phyloP scores from a whole-genome alignment of 2,797 vertebrate species.

The Scleropages formosus region DNA sequence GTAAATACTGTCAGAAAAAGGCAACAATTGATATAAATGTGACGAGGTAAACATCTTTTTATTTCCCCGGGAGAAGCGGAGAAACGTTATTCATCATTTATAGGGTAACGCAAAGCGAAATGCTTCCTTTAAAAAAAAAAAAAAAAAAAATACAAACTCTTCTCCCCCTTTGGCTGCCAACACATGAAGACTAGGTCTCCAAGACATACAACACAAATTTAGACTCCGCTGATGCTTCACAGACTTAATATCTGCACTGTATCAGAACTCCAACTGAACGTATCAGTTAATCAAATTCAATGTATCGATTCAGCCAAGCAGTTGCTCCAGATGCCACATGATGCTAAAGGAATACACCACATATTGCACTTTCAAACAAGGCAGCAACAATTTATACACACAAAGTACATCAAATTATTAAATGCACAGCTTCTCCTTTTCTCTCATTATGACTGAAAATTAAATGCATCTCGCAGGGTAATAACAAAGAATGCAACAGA shows the following conservation, averaged over 20 bases:
- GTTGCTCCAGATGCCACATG: neutral
- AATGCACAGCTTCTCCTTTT: too few species aligned
- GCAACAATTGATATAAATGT: slow-evolving; percentile 36
- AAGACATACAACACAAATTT: slow-evolving; percentile 1
- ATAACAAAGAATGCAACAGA: too few species aligned
- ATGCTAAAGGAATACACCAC: slow-evolving; percentile 27
- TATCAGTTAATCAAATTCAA: slow-evolving; percentile 37
- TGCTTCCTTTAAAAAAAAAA: slow-evolving; percentile 8
- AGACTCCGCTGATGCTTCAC: neutral
- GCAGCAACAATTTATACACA: too few species aligned
- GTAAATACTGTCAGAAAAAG: slow-evolving; percentile 35
- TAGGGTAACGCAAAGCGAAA: neutral
- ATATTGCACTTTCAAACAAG: slow-evolving; percentile 10
- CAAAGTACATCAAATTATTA: too few species aligned
- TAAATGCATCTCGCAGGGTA: too few species aligned
- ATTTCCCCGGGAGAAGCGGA: slow-evolving; percentile 11
- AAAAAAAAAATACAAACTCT: neutral
- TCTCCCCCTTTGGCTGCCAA: neutral
- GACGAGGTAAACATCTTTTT: slow-evolving; percentile 28
- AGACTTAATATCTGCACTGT: neutral
- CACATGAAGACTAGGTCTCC: neutral
- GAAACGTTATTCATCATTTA: slow-evolving; percentile 29
- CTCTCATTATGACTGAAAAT: too few species aligned
- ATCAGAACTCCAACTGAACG: slow-evolving; percentile 30
- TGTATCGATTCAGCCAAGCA: slow-evolving; percentile 33